A percentile compares a stretch with the other conserved stretches of the same genome.
Evolutionary conservation across 2,113 vertebrate species (phyloP).

Genomic region (Lichenostomus cassidix): DNA sequence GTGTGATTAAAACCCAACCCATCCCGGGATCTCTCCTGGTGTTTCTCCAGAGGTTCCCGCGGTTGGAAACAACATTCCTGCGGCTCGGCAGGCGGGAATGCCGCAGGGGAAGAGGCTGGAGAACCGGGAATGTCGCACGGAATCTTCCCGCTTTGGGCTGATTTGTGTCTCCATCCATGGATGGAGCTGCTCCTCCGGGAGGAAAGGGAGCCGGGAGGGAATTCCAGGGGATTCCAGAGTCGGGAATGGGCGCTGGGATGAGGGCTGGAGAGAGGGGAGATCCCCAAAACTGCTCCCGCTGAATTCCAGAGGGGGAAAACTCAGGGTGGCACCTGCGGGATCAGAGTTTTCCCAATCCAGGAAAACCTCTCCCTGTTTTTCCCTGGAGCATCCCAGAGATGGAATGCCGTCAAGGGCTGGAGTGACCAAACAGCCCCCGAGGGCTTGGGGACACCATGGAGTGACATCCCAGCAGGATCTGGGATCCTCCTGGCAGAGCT

Average conservation of each 20-base stretch:
- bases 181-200: background rate
- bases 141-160: background rate
- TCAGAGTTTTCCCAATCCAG: background rate
- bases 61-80: constrained; percentile 4
- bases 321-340: background rate
- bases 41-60: background rate
- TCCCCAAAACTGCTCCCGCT: background rate
- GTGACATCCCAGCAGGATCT: no score
- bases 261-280: background rate
- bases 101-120: background rate
- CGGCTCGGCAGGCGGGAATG: background rate
- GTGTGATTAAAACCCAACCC: background rate
- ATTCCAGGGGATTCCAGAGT: background rate
- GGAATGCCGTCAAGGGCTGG: no score
- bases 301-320: background rate
- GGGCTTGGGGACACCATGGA: no score
- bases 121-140: background rate
- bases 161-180: constrained; percentile 19
- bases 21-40: background rate
- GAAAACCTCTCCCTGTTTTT: background rate
- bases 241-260: accelerated
- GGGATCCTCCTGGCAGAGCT: no score
- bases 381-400: background rate
- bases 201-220: background rate
- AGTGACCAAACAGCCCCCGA: no score